These are phyloP conservation scores for Corythaeola cristata DNA, from an alignment of 2,113 vertebrate genomes.

Conservation along the genomic window DNA sequence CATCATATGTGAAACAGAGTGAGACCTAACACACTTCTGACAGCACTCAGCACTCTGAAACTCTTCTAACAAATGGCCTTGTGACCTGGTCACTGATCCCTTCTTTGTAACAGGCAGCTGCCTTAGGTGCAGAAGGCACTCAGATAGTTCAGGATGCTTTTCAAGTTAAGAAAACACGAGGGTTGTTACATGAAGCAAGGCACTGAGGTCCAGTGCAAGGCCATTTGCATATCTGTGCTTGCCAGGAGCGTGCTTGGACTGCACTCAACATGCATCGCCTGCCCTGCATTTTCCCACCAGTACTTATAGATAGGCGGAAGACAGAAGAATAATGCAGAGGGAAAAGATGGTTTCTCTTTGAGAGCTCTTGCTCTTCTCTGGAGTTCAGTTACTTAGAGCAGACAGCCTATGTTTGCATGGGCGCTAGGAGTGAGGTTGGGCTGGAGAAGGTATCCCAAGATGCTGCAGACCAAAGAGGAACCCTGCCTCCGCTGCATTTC, in stretches of 20 bases:
- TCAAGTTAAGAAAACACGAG: background rate
- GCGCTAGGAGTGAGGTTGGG: background rate
- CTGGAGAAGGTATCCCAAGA: background rate
- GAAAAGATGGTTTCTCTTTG: background rate
- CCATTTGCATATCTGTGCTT: accelerated
- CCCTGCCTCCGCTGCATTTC: background rate
- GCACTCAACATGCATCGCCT: background rate
- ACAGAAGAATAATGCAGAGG: background rate
- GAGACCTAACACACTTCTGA: background rate
- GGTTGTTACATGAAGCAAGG: background rate
- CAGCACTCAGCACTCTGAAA: background rate
- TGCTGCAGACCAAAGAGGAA: background rate
- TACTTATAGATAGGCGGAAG: background rate
- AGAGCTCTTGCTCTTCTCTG: background rate
- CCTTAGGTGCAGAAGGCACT: background rate
- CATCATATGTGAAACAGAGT: background rate
- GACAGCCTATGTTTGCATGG: background rate
- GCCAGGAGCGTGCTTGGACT: background rate
- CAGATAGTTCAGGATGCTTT: background rate
- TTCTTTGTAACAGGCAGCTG: background rate
- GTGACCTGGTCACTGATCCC: background rate
- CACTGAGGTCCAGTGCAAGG: background rate
- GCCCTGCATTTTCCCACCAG: background rate
- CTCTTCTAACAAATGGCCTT: background rate
- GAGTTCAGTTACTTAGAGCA: background rate